Conservation (phyloP, 2,888 invertebrate genomes). For the Aporophyla lueneburgensis region DNA sequence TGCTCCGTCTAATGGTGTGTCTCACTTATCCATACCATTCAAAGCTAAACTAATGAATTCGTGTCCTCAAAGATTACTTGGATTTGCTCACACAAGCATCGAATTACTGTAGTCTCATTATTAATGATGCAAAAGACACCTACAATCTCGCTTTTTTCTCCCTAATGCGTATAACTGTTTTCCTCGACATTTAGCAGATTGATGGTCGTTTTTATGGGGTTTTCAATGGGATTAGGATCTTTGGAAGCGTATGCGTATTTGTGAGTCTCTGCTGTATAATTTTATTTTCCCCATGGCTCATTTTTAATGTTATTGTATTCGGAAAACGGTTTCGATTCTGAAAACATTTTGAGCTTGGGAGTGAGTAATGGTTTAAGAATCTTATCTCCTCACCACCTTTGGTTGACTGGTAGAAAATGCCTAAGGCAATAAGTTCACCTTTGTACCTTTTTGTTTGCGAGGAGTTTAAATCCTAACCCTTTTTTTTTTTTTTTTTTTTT, state of each 20-base stretch:
- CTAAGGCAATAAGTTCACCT: too few relatives aligned
- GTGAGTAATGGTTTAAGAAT: neutral
- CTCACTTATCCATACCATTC: slow-evolving; percentile 18
- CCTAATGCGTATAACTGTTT: slow-evolving; percentile 59
- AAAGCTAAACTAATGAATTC: slow-evolving; percentile 58
- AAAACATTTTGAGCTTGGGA: neutral
- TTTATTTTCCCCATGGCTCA: slow-evolving; percentile 14
- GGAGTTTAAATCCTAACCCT: too few relatives aligned
- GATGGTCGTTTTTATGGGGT: slow-evolving; percentile 55
- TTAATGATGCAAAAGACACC: slow-evolving; percentile 66
- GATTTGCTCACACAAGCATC: slow-evolving; percentile 62
- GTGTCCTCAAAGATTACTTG: slow-evolving; percentile 64
- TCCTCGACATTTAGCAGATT: slow-evolving; percentile 52
- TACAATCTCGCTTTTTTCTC: slow-evolving; percentile 52
- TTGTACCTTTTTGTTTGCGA: too few relatives aligned
- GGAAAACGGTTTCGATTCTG: slow-evolving; percentile 9
- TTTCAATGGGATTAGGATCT: slow-evolving; percentile 53
- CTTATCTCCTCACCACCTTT: too few relatives aligned
- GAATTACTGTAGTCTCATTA: slow-evolving; percentile 64
- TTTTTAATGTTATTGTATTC: slow-evolving; percentile 31
- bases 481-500: too few relatives aligned
- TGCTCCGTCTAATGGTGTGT: slow-evolving; percentile 12
- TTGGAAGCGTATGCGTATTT: slow-evolving; percentile 30
- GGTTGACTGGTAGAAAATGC: too few relatives aligned
- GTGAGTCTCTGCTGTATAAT: slow-evolving; percentile 20